phyloP scores from a whole-genome alignment of 2,113 vertebrate genomes.

The Syrmaticus mikado region DNA sequence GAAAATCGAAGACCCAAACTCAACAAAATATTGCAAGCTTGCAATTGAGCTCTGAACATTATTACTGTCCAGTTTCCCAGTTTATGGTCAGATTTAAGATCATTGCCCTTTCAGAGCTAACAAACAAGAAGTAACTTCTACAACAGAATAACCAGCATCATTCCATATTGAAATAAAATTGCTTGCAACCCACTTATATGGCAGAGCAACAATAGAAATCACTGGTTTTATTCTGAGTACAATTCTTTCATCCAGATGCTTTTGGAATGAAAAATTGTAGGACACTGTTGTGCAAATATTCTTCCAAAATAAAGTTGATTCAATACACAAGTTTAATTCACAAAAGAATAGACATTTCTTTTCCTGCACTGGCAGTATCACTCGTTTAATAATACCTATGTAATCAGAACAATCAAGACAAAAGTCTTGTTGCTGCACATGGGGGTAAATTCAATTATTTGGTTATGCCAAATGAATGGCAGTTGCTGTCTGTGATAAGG shows the following conservation, averaged over 20 bases:
- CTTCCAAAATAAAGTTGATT: neutral
- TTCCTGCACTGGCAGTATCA: neutral
- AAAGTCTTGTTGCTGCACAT: neutral
- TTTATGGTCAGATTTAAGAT: neutral
- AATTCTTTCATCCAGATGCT: neutral
- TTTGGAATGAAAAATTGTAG: neutral
- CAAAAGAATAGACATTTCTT: neutral
- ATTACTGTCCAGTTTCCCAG: neutral
- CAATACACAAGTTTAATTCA: neutral
- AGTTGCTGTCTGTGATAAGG: neutral
- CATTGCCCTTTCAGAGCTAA: neutral
- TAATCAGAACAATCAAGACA: neutral
- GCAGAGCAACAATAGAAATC: neutral
- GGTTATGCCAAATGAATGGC: neutral
- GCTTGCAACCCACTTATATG: neutral
- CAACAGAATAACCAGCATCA: neutral
- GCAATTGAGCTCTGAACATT: neutral
- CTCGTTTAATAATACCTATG: neutral
- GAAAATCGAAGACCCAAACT: neutral
- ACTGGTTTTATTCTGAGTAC: neutral
- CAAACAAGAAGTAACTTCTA: neutral
- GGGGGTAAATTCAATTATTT: neutral
- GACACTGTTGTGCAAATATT: neutral
- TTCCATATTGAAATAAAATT: accelerated
- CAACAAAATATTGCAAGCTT: neutral